phyloP scores from a whole-genome alignment of 1,140 invertebrate genomes.

The Rhagoletis pomonella region DNA sequence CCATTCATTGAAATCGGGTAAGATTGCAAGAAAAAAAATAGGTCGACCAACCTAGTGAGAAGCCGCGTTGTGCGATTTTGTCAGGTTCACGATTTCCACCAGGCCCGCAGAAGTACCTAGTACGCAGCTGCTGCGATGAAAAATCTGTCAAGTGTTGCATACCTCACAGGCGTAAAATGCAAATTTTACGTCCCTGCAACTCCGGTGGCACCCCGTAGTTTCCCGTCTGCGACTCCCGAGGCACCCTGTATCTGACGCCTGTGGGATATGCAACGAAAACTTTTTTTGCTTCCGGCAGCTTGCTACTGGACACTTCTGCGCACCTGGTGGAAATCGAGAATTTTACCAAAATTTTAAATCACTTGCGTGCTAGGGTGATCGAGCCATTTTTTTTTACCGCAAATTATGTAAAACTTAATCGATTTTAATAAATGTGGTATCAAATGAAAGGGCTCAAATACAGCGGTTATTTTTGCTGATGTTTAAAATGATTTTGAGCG shows the following conservation, averaged over 20 bases:
- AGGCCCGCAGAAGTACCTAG: neutral
- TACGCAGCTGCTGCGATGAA: neutral
- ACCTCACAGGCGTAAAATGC: neutral
- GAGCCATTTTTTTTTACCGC: neutral
- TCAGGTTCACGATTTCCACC: neutral
- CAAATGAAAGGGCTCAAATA: neutral
- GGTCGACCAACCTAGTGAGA: too few species aligned
- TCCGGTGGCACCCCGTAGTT: too few species aligned
- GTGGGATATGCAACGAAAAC: neutral
- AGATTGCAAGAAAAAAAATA: neutral
- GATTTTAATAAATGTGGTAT: neutral
- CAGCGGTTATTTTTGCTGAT: too few species aligned
- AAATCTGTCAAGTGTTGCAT: neutral
- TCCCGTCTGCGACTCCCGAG: too few species aligned
- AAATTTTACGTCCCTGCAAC: too few species aligned
- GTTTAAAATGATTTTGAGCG: too few species aligned
- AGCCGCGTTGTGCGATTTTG: neutral
- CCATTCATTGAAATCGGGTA: neutral
- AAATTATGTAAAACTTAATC: neutral
- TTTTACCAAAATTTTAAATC: neutral
- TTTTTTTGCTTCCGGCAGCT: neutral
- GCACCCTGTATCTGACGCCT: neutral
- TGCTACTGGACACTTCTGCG: neutral
- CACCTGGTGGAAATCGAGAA: neutral
- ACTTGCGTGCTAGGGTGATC: neutral